phyloP scores from a whole-genome alignment of 2,113 vertebrate genomes.

The Alosa alosa region DNA sequence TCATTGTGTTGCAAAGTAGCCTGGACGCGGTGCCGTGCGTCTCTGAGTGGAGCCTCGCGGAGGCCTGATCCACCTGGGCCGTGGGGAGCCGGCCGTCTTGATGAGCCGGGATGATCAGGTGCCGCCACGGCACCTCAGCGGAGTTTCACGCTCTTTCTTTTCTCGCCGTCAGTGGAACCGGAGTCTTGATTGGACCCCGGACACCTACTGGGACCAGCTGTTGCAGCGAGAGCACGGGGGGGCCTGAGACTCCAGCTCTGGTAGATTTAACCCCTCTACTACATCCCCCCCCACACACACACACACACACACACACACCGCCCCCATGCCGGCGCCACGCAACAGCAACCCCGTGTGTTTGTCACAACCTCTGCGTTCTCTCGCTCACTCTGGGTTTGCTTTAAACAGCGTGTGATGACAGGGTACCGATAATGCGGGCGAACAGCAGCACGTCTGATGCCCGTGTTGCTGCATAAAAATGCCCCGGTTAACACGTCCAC shows the following conservation, averaged over 20 bases:
- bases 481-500: slow-evolving; percentile 14
- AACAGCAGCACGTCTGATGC: slow-evolving; percentile 30
- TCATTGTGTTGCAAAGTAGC: slow-evolving; percentile 63
- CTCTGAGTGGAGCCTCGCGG: slow-evolving; percentile 46
- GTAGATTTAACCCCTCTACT: background rate
- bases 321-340: background rate
- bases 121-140: slow-evolving; percentile 59
- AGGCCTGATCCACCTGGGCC: slow-evolving; percentile 57
- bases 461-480: slow-evolving; percentile 12
- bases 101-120: slow-evolving; percentile 67
- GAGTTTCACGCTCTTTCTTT: slow-evolving; percentile 49
- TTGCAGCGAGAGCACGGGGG: slow-evolving; percentile 19
- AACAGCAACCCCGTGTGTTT: background rate
- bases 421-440: slow-evolving; percentile 16
- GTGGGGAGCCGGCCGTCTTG: slow-evolving; percentile 56
- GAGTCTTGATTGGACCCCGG: slow-evolving; percentile 65
- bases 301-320: background rate
- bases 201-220: slow-evolving; percentile 61
- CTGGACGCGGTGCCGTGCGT: slow-evolving; percentile 47
- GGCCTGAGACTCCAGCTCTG: slow-evolving; percentile 19
- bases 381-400: background rate
- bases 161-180: slow-evolving; percentile 51
- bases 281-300: background rate
- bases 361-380: background rate
- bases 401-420: slow-evolving; percentile 34